A percentile compares a stretch with the other conserved stretches of the same genome.
Conservation (phyloP, 2,888 invertebrate genomes). For the Drosophila meridionalis region DNA sequence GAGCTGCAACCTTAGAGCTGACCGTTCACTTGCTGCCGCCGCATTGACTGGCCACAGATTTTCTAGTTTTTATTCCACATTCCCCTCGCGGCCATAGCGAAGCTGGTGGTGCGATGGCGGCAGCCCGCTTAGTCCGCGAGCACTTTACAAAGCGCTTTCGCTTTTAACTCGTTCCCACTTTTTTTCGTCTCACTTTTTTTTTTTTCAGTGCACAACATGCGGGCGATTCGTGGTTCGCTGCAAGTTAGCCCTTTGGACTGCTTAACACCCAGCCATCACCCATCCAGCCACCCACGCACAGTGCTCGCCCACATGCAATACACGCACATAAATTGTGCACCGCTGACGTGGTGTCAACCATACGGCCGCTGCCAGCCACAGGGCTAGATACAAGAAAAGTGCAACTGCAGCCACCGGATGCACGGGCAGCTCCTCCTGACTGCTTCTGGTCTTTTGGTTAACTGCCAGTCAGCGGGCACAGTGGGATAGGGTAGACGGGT, state of each 20-base stretch:
- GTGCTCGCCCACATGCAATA: slow-evolving; percentile 6
- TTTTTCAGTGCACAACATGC: slow-evolving; percentile 19
- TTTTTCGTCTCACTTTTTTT: neutral
- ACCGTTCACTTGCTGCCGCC: slow-evolving; percentile 42
- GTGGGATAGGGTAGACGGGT: neutral
- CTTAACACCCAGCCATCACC: slow-evolving; percentile 1
- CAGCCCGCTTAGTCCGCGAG: slow-evolving; percentile 48
- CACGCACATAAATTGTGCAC: slow-evolving; percentile 62
- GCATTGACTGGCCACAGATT: slow-evolving; percentile 74
- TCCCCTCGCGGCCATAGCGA: neutral
- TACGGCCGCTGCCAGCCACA: slow-evolving; percentile 28
- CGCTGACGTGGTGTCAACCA: slow-evolving; percentile 67
- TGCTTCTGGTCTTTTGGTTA: slow-evolving; percentile 17
- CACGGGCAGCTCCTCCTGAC: slow-evolving; percentile 14
- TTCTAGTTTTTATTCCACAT: slow-evolving; percentile 58
- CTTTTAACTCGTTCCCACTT: slow-evolving; percentile 10
- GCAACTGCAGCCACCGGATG: slow-evolving; percentile 41
- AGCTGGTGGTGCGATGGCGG: neutral
- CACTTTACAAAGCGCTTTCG: slow-evolving; percentile 45
- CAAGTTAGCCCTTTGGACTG: slow-evolving; percentile 16
- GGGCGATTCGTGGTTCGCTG: slow-evolving; percentile 20
- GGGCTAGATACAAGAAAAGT: slow-evolving; percentile 30
- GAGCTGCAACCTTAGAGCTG: slow-evolving; percentile 26
- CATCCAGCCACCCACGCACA: neutral
- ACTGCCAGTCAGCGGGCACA: slow-evolving; percentile 15